Evolutionary conservation across 2,113 vertebrate species (phyloP).

Genomic region (Heliornis fulica): DNA sequence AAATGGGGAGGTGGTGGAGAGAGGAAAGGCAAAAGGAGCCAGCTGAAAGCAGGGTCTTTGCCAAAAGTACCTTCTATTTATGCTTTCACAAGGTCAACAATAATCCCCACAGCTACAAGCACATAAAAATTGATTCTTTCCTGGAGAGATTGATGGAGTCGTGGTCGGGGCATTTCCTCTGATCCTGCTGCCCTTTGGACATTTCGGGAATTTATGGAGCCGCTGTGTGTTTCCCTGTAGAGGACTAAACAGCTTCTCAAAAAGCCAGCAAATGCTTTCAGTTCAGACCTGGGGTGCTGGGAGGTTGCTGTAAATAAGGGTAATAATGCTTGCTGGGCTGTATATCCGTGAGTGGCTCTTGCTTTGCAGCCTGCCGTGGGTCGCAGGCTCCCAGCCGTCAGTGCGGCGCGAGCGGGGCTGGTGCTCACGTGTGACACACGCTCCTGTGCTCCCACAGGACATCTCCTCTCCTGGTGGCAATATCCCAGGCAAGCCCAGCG

Average conservation of each 20-base stretch:
- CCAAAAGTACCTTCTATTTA: constrained; percentile 55
- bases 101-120: constrained; percentile 38
- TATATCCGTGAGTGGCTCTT: not conserved
- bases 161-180: not conserved
- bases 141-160: constrained; percentile 38
- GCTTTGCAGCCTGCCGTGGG: not conserved
- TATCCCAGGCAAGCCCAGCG: not conserved
- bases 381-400: fast-evolving
- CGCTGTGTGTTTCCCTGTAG: not conserved
- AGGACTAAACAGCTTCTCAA: not conserved
- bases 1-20: not conserved
- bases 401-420: fast-evolving
- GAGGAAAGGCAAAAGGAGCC: not conserved
- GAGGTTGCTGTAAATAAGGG: not conserved
- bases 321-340: not conserved
- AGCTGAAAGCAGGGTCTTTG: not conserved
- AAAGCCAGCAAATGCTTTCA: not conserved
- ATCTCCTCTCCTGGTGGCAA: fast-evolving
- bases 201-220: not conserved
- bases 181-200: constrained; percentile 10
- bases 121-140: constrained; percentile 61
- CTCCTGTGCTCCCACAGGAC: not conserved
- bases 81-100: constrained; percentile 30
- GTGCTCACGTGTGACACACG: not conserved
- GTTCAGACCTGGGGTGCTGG: not conserved